A percentile compares a stretch with the other conserved stretches of the same genome.
Evolutionary conservation across 2,113 vertebrate genomes (phyloP).

Genomic region (Chionodraco myersi): DNA sequence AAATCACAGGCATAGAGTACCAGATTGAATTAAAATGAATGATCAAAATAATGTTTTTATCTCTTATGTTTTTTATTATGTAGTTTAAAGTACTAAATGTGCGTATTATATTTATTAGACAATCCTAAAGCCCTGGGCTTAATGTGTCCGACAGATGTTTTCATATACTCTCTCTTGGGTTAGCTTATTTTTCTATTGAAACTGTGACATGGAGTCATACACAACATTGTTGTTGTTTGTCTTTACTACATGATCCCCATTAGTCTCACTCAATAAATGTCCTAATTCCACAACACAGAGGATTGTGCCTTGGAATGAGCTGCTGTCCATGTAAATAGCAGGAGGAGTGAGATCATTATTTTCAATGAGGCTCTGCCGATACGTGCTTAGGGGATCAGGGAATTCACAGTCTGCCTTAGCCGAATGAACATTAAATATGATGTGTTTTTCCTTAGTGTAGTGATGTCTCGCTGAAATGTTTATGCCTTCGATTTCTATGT

Average conservation of each 20-base stretch:
- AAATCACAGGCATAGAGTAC: background rate
- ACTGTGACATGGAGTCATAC: background rate
- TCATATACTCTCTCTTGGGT: background rate
- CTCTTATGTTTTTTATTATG: background rate
- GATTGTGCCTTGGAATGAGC: constrained; percentile 14
- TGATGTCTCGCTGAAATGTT: background rate
- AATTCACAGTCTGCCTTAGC: constrained; percentile 37
- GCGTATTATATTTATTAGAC: background rate
- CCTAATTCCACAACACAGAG: constrained; percentile 23
- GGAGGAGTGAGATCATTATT: constrained; percentile 48
- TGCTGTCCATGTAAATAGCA: constrained; percentile 34
- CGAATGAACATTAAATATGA: constrained; percentile 39
- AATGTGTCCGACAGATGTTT: background rate
- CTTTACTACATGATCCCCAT: constrained; percentile 1
- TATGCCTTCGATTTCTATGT: background rate
- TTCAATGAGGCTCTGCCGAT: constrained; percentile 41
- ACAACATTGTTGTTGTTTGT: constrained; percentile 11
- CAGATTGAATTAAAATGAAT: background rate
- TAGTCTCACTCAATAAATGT: constrained; percentile 22
- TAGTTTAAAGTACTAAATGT: background rate
- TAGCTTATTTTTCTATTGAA: constrained; percentile 6
- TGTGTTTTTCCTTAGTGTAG: background rate
- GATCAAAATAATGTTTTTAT: background rate
- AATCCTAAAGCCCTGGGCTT: background rate
- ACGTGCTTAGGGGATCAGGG: constrained; percentile 27